Evolutionary conservation across 2,113 vertebrate genomes (phyloP).

Genomic region (Barbus barbus): DNA sequence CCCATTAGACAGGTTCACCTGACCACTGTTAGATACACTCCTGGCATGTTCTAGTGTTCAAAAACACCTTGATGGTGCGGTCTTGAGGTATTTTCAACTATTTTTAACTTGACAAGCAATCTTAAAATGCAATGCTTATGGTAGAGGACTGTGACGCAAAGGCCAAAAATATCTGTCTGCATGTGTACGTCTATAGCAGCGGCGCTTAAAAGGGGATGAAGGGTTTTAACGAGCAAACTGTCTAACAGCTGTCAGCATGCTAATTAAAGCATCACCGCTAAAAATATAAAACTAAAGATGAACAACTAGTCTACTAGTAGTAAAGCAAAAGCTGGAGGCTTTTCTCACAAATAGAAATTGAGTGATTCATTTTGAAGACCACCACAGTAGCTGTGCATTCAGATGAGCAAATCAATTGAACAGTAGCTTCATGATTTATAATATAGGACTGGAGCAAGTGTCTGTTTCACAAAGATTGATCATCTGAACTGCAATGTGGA

Average conservation of each 20-base stretch:
- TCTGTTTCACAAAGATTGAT: conserved; percentile 13
- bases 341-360: too few species aligned
- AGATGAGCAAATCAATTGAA: too few species aligned
- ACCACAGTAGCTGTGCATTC: too few species aligned
- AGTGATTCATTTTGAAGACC: too few species aligned
- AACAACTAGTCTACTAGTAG: too few species aligned
- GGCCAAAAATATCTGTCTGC: neutral
- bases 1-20: neutral
- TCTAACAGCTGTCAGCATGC: neutral
- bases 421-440: neutral
- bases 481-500: neutral
- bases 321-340: too few species aligned
- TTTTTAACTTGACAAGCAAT: neutral
- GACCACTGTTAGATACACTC: neutral
- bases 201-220: neutral
- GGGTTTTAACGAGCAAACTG: neutral
- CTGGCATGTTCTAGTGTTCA: neutral
- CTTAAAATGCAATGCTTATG: neutral
- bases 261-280: too few species aligned
- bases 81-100: neutral
- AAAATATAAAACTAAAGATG: too few species aligned
- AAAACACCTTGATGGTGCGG: neutral
- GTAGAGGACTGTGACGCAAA: neutral
- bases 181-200: neutral
- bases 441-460: conserved; percentile 2